Evolutionary conservation across 2,113 vertebrate species (phyloP).

Genomic region (Carassius carassius): DNA sequence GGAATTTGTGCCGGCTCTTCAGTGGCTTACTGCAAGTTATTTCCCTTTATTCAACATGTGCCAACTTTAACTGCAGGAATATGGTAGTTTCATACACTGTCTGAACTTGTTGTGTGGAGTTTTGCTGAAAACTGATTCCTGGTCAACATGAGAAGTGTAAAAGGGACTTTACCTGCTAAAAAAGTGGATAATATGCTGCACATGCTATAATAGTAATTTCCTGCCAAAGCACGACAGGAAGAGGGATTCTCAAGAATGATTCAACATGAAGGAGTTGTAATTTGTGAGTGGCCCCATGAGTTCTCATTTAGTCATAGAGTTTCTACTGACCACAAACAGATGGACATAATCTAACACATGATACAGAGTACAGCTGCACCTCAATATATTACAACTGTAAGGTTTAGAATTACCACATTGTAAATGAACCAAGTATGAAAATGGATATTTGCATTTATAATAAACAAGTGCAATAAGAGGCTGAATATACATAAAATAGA

Average conservation of each 20-base stretch:
- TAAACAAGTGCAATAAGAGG: not conserved
- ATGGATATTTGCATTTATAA: not conserved
- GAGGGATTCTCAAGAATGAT: conserved; percentile 61
- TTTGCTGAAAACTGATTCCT: not conserved
- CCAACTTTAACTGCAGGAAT: not conserved
- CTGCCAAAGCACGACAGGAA: conserved; percentile 57
- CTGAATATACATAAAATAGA: not conserved
- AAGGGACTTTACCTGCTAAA: too few relatives aligned
- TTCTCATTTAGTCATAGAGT: conserved; percentile 19
- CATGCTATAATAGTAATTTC: conserved; percentile 49
- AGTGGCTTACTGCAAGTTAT: not conserved
- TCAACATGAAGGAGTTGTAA: conserved; percentile 68
- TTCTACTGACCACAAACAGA: conserved; percentile 28
- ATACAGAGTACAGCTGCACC: conserved; percentile 1
- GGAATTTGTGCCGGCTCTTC: not conserved
- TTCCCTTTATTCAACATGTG: not conserved
- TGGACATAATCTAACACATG: not conserved
- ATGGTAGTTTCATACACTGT: not conserved
- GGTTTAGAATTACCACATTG: not conserved
- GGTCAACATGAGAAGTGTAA: not conserved
- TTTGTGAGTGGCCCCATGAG: conserved; percentile 56
- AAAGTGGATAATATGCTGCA: not conserved
- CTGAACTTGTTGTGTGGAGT: not conserved
- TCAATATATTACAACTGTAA: not conserved
- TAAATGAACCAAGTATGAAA: not conserved